Evolutionary conservation across 1,140 invertebrate species (phyloP).

Genomic region (Spodoptera litura): DNA sequence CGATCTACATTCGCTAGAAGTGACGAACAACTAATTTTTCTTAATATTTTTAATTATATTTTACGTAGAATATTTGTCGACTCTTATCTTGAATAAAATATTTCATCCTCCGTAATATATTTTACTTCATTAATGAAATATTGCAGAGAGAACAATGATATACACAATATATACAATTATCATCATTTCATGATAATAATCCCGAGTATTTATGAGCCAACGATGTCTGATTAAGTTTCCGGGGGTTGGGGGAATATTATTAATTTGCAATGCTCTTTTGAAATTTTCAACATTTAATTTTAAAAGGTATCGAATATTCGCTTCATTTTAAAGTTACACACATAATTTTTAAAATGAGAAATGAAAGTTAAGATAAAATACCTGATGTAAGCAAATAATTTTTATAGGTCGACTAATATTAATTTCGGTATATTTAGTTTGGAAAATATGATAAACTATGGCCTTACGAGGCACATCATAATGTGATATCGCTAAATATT

Average conservation of each 20-base stretch:
- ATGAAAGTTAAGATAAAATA: too few species aligned
- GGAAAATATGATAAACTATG: too few species aligned
- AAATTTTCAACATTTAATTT: not conserved
- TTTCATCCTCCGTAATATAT: not conserved
- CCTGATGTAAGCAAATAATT: too few species aligned
- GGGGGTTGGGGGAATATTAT: not conserved
- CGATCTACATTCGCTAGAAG: conserved; percentile 48
- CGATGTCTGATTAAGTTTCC: not conserved
- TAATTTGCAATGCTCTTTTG: conserved; percentile 3
- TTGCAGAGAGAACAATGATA: not conserved
- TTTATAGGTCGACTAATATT: too few species aligned
- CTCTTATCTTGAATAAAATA: not conserved
- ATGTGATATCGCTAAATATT: too few species aligned
- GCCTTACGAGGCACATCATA: too few species aligned
- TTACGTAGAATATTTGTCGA: too few species aligned
- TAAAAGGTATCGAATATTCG: too few species aligned
- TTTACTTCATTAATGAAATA: not conserved
- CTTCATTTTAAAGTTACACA: too few species aligned
- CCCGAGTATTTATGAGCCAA: not conserved
- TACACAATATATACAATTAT: not conserved
- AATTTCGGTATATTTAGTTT: too few species aligned
- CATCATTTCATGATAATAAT: not conserved
- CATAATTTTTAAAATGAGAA: too few species aligned
- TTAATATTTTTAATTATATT: not conserved
- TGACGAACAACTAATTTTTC: conserved; percentile 29